These are phyloP conservation scores for Oplegnathus fasciatus DNA, from an alignment of 2,113 vertebrate genomes.

Conservation along the genomic window DNA sequence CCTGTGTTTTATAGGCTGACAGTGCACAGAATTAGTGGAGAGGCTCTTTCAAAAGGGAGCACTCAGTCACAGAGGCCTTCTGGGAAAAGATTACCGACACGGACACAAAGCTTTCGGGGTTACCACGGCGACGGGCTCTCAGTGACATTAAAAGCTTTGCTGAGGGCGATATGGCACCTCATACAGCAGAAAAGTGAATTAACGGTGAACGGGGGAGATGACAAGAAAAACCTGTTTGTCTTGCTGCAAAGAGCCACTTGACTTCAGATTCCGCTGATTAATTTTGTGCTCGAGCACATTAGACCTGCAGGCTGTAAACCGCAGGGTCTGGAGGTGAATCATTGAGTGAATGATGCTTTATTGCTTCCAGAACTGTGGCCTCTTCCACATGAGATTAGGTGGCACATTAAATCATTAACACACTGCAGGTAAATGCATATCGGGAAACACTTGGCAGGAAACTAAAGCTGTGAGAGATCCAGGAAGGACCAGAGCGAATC, in stretches of 20 bases:
- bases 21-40: constrained; percentile 29
- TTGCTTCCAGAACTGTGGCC: neutral
- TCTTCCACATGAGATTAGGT: neutral
- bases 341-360: constrained; percentile 8
- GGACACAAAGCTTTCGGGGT: constrained; percentile 13
- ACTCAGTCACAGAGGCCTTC: constrained; percentile 7
- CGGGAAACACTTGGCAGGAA: neutral
- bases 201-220: neutral
- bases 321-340: constrained; percentile 6
- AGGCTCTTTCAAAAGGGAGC: constrained; percentile 28
- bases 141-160: constrained; percentile 42
- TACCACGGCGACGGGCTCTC: constrained; percentile 32
- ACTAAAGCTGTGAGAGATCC: neutral
- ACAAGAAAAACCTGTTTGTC: constrained; percentile 15
- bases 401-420: constrained; percentile 37
- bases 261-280: neutral
- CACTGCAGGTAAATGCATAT: neutral
- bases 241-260: constrained; percentile 31
- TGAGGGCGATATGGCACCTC: neutral
- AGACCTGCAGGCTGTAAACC: neutral
- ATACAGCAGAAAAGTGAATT: constrained; percentile 24
- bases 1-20: constrained; percentile 26
- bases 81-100: constrained; percentile 37
- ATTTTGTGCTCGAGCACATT: neutral
- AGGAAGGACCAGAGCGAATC: neutral